Base-by-base conservation (phyloP, 2,888 invertebrate genomes). In the Ctenicera cuprea region DNA sequence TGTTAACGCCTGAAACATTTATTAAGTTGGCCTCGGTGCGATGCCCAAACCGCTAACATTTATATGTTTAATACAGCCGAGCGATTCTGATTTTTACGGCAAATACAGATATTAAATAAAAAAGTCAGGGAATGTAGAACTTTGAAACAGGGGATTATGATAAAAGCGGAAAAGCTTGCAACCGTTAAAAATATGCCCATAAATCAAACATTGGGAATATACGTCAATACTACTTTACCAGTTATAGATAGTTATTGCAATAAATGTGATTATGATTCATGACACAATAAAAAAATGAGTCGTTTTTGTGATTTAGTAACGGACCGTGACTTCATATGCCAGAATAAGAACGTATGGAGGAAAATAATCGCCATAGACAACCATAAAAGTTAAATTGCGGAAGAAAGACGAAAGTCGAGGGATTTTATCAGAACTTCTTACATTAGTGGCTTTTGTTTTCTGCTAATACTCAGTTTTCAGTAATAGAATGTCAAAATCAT, bases 41-140 rank as follows among this genome's bases (percentile, higher is more conserved):
- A 68, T 57, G 57, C 37, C 61, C 26, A 26, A 48, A 59, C 68
- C 68, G 57, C 68, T 48, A 41, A 61, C 59, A 37, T 48, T 61
- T 38, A 30, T 68, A 68, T 59, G 61, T 68, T 67, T 67, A 45
- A 68, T 68, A 61, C 68, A 68, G 45, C 26, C 45, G 68, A 68
- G 61, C 48, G 68, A 57, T 59, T 61, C 43, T 61, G 68, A 68
- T 68, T 68, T 59, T 59, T 48, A 68, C 43, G 61, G 68, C 59
- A 68, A 68, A 68, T 68, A 68, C 59, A 68, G 43, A 68, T 61
- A 68, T 68, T 68, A 48, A 68, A 68, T 68, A 68, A 59, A 59
- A 68, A 59, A 59, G 57, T 67, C 67, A 59, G 8, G 26, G 22
- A 37, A 20, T 22, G 59, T 54, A 14, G 54, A 54, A 50, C 37